A percentile compares a stretch with the other conserved stretches of the same genome.
Conservation (phyloP, 2,888 invertebrate species). For the Lasioglossum lativentre region DNA sequence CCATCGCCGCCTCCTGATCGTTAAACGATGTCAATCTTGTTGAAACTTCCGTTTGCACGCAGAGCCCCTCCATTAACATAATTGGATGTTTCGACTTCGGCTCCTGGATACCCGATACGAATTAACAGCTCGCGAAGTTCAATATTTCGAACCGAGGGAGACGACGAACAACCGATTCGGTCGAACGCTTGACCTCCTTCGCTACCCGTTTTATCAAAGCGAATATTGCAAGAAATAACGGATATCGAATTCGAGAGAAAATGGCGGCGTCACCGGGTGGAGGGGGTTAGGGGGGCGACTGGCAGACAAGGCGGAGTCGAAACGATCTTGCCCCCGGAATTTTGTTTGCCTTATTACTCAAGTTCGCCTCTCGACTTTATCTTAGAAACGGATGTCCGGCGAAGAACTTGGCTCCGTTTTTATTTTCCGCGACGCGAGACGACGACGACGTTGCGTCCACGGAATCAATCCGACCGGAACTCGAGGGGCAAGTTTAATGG, state of each 20-base stretch:
- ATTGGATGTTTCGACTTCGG: conserved; percentile 24
- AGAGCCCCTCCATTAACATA: conserved; percentile 23
- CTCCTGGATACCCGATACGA: not conserved
- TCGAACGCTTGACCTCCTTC: conserved; percentile 7
- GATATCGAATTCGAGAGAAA: conserved; percentile 12
- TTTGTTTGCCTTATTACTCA: conserved; percentile 27
- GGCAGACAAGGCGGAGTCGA: not conserved
- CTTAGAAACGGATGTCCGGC: conserved; percentile 11
- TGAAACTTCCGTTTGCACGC: conserved; percentile 16
- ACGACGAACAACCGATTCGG: not conserved
- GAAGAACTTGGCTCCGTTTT: conserved; percentile 26
- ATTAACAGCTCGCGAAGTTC: conserved; percentile 12
- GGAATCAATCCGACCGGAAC: conserved; percentile 33
- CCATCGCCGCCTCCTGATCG: not conserved
- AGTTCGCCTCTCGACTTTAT: conserved; percentile 17
- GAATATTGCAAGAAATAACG: not conserved
- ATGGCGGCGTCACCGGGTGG: not conserved
- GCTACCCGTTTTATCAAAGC: not conserved
- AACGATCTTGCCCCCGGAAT: not conserved
- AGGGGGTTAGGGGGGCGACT: not conserved
- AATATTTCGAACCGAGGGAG: not conserved
- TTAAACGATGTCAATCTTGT: conserved; percentile 22
- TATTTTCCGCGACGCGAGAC: conserved; percentile 22
- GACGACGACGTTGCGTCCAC: conserved; percentile 3
- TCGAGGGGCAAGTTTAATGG: conserved; percentile 20